Evolutionary conservation across 64 coral and sea anemone genomes (phyloP), one percentile per base, ranked within the genome.

Genomic region (Stichodactyla helianthus): DNA sequence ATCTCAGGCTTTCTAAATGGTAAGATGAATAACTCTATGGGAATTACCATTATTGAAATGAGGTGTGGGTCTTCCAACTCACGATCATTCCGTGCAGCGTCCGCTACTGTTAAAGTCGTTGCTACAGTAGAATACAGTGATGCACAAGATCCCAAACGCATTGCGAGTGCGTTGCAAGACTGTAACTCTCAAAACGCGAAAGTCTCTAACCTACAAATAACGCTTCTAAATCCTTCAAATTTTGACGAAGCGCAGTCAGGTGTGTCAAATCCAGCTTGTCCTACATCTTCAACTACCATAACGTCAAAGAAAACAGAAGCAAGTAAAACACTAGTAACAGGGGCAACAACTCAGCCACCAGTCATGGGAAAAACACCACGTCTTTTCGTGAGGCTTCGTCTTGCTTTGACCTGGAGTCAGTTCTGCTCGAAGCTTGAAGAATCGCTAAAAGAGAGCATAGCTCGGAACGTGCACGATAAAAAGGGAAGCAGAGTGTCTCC

Each of bases 361-460:
- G 1, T 55, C 52, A 76, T 82, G 53, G 90, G 65, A 17, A 67
- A 58, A 44, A 87, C 79, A 19, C 90, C 90, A 8, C 35, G 57
- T 15, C 59, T 93, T 0, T 93, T 85, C 51, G 61, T 90, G 52
- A 68, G 82, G 77, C 59, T 92, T 28, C 88, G 81, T 52, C 83
- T 93, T 5, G 91, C 85, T 8, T 89, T 96, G 25, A 93, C 94
- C 0, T 96, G 94, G 94, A 77, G 82, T 26, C 89, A 96, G 82
- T 96, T 93, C 77, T 96, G 94, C n/a, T 74, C 85, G 7, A 93
- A 92, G 28, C 58, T 92, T 14, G 84, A 93, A 35, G 70, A 92
- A 15, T 85, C 84, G 23, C 77, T 96, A 14, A 96, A 96, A 55
- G 84, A 90, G 25, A 89, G 87, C 50, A 88, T 93, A 70, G 94